These are phyloP conservation scores for Cryptocephalus moraei DNA, from an alignment of 2,888 invertebrate species.

Conservation along the genomic window DNA sequence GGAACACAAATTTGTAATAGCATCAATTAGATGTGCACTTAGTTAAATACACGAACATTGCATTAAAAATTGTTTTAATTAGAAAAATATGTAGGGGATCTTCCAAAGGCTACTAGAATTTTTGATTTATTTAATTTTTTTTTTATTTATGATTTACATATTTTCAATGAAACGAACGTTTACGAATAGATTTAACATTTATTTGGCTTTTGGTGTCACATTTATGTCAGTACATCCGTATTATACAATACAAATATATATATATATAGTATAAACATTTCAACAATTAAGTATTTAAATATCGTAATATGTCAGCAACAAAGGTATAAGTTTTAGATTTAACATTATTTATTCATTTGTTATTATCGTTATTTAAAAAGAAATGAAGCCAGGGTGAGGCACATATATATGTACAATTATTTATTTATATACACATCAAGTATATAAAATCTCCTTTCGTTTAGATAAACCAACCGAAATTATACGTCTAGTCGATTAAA, in stretches of 20 bases:
- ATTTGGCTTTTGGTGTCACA: conserved; percentile 38
- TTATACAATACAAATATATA: conserved; percentile 29
- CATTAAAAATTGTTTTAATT: too few relatives aligned
- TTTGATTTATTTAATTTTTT: too few relatives aligned
- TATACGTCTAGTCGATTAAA: too few relatives aligned
- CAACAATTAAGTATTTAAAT: conserved; percentile 24
- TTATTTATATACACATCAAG: neutral
- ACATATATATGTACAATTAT: conserved; percentile 33
- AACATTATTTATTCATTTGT: conserved; percentile 8
- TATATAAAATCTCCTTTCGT: too few relatives aligned
- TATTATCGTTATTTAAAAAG: neutral
- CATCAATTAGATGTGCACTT: too few relatives aligned
- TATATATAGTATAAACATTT: conserved; percentile 22
- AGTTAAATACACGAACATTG: too few relatives aligned
- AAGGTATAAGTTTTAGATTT: conserved; percentile 9
- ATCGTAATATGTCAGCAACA: conserved; percentile 13
- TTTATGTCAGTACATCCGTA: conserved; percentile 36
- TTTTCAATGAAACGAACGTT: neutral
- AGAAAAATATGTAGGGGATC: too few relatives aligned
- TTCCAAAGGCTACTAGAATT: too few relatives aligned
- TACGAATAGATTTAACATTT: conserved; percentile 31
- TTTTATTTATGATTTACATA: too few relatives aligned
- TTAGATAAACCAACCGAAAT: too few relatives aligned
- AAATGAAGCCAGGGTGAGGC: conserved; percentile 32
- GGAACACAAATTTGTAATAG: too few relatives aligned